These are phyloP conservation scores for Sinhomidia bicolor DNA, from an alignment of 2,888 invertebrate species.

Conservation along the genomic window DNA sequence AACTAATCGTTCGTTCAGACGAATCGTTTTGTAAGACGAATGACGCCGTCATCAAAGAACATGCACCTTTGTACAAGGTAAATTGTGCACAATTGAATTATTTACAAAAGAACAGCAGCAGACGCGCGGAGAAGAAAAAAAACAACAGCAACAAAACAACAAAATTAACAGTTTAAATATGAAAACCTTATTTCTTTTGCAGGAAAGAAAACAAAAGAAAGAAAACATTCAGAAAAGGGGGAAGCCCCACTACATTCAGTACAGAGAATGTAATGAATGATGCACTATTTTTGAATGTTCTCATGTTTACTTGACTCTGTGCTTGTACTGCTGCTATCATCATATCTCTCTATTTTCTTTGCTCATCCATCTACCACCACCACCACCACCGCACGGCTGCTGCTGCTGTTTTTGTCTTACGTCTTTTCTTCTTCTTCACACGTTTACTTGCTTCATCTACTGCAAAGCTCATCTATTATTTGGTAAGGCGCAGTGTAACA, in stretches of 20 bases:
- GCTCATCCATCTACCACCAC: not conserved
- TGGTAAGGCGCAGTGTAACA: slow-evolving; percentile 53
- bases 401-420: not conserved
- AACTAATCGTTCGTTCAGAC: slow-evolving; percentile 14
- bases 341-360: too few relatives aligned
- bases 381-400: too few relatives aligned
- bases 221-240: not conserved
- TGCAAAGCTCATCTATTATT: slow-evolving; percentile 71
- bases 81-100: not conserved
- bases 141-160: not conserved
- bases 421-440: not conserved
- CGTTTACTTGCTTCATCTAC: slow-evolving; percentile 39
- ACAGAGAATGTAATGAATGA: not conserved
- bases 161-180: slow-evolving; percentile 36
- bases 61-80: not conserved
- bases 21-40: not conserved
- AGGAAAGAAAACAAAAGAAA: not conserved
- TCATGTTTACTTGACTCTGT: not conserved
- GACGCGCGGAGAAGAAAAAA: too few relatives aligned
- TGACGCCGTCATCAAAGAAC: not conserved
- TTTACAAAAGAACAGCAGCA: too few relatives aligned
- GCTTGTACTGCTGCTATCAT: too few relatives aligned
- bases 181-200: slow-evolving; percentile 2
- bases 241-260: too few relatives aligned
- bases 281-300: not conserved